Evolutionary conservation across 2,888 invertebrate species (phyloP).

Genomic region (Ceriagrion tenellum): DNA sequence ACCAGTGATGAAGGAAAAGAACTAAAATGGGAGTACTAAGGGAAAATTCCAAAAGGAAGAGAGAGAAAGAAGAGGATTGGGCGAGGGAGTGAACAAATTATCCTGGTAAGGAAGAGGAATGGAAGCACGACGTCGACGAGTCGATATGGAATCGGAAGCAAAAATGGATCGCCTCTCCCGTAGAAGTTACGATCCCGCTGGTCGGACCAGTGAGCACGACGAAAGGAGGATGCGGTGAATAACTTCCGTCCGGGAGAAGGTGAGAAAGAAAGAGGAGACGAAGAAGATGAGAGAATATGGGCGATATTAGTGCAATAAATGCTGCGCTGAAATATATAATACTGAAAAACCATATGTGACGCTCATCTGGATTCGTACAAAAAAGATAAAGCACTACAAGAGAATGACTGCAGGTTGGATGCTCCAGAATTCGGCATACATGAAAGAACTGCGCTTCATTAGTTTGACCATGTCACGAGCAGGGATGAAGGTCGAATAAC

Average conservation of each 20-base stretch:
- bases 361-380: background rate
- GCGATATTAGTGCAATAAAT: background rate
- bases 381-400: too few species aligned
- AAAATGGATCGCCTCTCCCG: background rate
- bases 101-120: background rate
- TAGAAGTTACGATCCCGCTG: background rate
- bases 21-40: background rate
- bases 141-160: background rate
- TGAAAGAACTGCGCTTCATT: too few species aligned
- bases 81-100: background rate
- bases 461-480: too few species aligned
- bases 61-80: background rate
- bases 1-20: background rate
- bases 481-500: too few species aligned
- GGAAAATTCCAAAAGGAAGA: background rate
- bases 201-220: background rate
- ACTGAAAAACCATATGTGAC: background rate
- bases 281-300: background rate
- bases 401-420: too few species aligned
- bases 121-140: background rate
- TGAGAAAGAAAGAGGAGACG: background rate
- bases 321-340: background rate
- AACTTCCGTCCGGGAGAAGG: background rate
- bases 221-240: background rate
- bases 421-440: too few species aligned